Evolutionary conservation across 2,888 invertebrate species (phyloP), one percentile per base, ranked within the genome.

Genomic region (Mactromeris polynyma): DNA sequence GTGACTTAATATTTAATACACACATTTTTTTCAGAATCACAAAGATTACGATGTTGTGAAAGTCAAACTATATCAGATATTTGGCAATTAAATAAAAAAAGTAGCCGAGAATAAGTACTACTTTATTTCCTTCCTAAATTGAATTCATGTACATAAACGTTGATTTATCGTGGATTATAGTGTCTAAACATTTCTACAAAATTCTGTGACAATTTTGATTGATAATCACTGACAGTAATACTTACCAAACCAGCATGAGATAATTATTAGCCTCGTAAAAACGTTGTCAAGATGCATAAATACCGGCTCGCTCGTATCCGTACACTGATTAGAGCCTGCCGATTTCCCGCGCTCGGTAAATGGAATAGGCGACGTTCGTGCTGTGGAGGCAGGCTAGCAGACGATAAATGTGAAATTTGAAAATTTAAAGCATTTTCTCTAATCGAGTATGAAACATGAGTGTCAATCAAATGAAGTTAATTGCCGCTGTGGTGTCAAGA

Each of bases 331-430:
- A 90, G 83, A 64, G 87, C 87, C 90, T 86, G 58, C 89, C 58
- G 64, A 80, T 78, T 86, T 84, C 88, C 89, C 89, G 89, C 90
- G 85, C 84, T 77, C 84, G 42, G 83, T 83, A 91, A 92, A 92
- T 90, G 90, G 91, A 87, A 85, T 86, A 85, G 92, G 92, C 92
- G 92, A 90, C 92, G 87, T 77, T 86, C 92, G 81, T 84, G 92
- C 92, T 92, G 92, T 7, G 89, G 42, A 73, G 78, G 82, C 51
- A 87, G 86, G 36, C 86, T 69, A 31, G 83, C 83, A 91, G 91
- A 91, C 91, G 91, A 87, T 81, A 85, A 81, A 77, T 21, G 64
- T 64, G 85, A 91, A 89, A 89, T 85, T 85, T 81, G 42, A 87
- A 87, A 91, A 87, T 86, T 85, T 81, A 79, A 87, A 78, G 81